phyloP scores from a whole-genome alignment of 2,888 invertebrate species.

The Julus scanicus region DNA sequence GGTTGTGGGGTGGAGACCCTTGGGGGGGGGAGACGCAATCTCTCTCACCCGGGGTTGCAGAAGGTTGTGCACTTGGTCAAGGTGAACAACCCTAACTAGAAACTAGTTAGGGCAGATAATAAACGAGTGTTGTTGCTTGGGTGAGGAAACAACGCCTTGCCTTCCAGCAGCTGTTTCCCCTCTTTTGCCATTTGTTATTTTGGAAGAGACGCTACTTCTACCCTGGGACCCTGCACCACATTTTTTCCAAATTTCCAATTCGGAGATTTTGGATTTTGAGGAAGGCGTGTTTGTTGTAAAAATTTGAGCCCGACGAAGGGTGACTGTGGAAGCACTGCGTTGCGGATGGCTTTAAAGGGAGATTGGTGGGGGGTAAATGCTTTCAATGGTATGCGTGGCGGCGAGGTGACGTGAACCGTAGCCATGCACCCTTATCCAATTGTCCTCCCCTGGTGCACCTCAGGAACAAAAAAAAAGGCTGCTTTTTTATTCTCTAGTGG shows the following conservation, averaged over 20 bases:
- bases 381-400: slow-evolving; percentile 41
- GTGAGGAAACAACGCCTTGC: slow-evolving; percentile 43
- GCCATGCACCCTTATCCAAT: slow-evolving; percentile 41
- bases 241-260: background rate
- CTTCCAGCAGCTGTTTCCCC: slow-evolving; percentile 32
- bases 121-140: slow-evolving; percentile 41
- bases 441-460: slow-evolving; percentile 44
- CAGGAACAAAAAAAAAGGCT: background rate
- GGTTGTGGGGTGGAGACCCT: background rate
- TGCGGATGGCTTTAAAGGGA: background rate
- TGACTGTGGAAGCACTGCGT: background rate
- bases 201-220: background rate
- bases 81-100: slow-evolving; percentile 47
- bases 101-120: slow-evolving; percentile 45
- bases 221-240: background rate
- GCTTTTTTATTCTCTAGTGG: background rate
- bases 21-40: background rate
- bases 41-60: background rate
- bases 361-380: slow-evolving; percentile 11
- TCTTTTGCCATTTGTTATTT: background rate
- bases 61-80: slow-evolving; percentile 47
- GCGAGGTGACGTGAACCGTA: slow-evolving; percentile 37
- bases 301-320: slow-evolving; percentile 27
- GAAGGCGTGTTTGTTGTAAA: slow-evolving; percentile 31
- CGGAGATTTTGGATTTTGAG: background rate